phyloP scores from a whole-genome alignment of 2,113 vertebrate genomes.

The Xenopus tropicalis region UCB_Xtro_10.0 CM004446.2:145568501-145569000 shows the following conservation, averaged over 20 bases:
- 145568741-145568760: constrained; percentile 42
- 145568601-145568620: constrained; percentile 76
- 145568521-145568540: constrained; percentile 65
- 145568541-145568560: constrained; percentile 72
- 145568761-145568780: not conserved
- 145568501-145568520: too few species aligned
- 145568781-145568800: constrained; percentile 48
- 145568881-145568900: not conserved
- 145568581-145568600: constrained; percentile 73
- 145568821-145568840: not conserved
- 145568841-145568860: not conserved
- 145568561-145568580: constrained; percentile 79
- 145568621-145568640: constrained; percentile 63
- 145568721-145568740: constrained; percentile 42
- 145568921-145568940: too few species aligned
- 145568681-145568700: constrained; percentile 43
- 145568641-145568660: constrained; percentile 64
- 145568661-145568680: constrained; percentile 49
- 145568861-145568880: not conserved
- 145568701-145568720: constrained; percentile 40
- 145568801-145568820: constrained; percentile 1
- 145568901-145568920: not conserved
- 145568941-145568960: too few species aligned
- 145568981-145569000: too few species aligned
- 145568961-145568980: too few species aligned